phyloP scores from a whole-genome alignment of 2,113 vertebrate species.

The Myanophis thanlyinensis region DNA sequence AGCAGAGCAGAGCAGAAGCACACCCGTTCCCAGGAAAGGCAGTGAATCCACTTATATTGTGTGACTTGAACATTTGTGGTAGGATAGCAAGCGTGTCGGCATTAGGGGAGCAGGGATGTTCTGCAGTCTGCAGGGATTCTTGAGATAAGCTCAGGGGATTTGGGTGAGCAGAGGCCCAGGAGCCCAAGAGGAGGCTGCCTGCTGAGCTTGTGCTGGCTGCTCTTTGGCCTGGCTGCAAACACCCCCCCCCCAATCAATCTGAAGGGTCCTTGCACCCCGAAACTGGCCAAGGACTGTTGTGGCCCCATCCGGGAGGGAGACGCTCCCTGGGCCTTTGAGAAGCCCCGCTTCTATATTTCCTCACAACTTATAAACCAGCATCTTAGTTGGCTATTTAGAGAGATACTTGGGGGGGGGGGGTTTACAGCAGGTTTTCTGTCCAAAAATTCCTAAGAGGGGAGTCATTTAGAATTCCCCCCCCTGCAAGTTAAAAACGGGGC shows the following conservation, averaged over 20 bases:
- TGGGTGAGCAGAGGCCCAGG: neutral
- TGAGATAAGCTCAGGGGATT: neutral
- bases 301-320: neutral
- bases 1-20: neutral
- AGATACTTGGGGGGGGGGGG: neutral
- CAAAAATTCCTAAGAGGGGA: neutral
- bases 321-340: slow-evolving; percentile 42
- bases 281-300: neutral
- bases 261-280: accelerated
- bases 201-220: neutral
- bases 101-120: neutral
- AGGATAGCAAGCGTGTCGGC: neutral
- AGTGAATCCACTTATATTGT: neutral
- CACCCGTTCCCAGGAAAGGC: neutral
- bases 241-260: accelerated
- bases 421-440: neutral
- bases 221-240: neutral
- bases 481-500: slow-evolving; percentile 11
- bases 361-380: neutral
- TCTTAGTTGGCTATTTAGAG: neutral
- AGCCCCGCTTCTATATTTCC: slow-evolving; percentile 30
- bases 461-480: neutral
- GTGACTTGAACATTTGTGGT: neutral
- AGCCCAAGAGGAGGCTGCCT: neutral
- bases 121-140: neutral